These are phyloP conservation scores for Idaea straminata DNA, from an alignment of 2,888 invertebrate genomes.

Conservation along the genomic window DNA sequence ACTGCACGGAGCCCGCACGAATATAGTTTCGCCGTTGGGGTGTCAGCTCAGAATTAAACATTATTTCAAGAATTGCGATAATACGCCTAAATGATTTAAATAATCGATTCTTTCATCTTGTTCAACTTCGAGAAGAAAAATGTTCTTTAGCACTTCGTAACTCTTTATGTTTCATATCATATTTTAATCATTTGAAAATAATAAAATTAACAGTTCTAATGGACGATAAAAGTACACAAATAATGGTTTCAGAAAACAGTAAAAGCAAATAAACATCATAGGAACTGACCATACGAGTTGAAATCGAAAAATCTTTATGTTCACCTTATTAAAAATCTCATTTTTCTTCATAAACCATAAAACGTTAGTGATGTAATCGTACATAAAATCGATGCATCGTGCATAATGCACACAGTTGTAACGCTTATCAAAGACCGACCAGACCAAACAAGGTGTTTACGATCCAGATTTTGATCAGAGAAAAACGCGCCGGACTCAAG, in stretches of 20 bases:
- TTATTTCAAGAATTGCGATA: slow-evolving; percentile 27
- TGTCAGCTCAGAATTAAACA: slow-evolving; percentile 41
- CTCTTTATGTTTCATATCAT: not conserved
- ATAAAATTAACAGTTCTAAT: not conserved
- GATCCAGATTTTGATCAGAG: slow-evolving; percentile 67
- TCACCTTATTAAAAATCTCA: not conserved
- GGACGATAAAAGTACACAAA: not conserved
- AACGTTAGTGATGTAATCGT: slow-evolving; percentile 14
- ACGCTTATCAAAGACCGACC: slow-evolving; percentile 56
- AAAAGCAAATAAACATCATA: not conserved
- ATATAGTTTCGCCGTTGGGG: slow-evolving; percentile 45
- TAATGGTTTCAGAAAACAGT: not conserved
- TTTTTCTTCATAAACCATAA: no score
- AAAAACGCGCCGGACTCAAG: slow-evolving; percentile 57
- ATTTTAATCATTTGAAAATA: not conserved
- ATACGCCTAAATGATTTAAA: slow-evolving; percentile 15
- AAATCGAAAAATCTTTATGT: not conserved
- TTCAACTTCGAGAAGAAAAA: not conserved
- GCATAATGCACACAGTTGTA: slow-evolving; percentile 45
- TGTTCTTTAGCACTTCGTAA: not conserved
- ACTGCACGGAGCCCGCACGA: slow-evolving; percentile 58
- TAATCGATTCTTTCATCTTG: slow-evolving; percentile 17
- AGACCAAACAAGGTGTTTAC: slow-evolving; percentile 78
- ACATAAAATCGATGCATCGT: slow-evolving; percentile 48
- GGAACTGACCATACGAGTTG: not conserved